Evolutionary conservation across 2,888 invertebrate species (phyloP), one percentile per base, ranked within the genome.

Genomic region (Oscheius sp.): DNA sequence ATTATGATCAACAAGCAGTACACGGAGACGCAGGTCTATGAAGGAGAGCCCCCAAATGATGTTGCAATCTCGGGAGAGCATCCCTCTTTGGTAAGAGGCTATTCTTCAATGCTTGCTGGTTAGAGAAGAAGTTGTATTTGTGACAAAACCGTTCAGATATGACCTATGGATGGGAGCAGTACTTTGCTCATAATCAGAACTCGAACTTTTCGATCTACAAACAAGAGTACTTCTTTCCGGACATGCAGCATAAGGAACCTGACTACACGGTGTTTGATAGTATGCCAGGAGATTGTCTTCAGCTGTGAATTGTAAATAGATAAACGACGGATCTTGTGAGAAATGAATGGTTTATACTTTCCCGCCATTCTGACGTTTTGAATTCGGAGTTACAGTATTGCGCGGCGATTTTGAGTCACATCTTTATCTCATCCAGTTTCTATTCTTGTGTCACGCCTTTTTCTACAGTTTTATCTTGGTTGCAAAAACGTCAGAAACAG

Each of bases 31-130:
- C 68, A 60, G 66, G 75, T 75, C 32, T 77, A 77, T 57, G 77
- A 77, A 53, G 77, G 77, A 57, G 77, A 77, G 68, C 77, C 77
- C 9, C 77, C 74, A 11, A 59, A 33, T 37, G 72, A 68, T 68
- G 29, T 59, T 21, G n/a, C 29, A 53, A 21, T 77, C 11, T 37
- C 71, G 42, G 77, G 75, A 47, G 73, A 35, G n/a, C 74, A 77
- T 72, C 75, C 77, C 21, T 74, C 75, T 10, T 62, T 77, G 10
- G 53, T 77, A 13, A 66, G 74, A 57, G 74, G 74, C 21, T 68
- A 58, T 58, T 66, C 74, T 10, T 53, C 57, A 1, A 42, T 60
- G 51, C 2, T n/a, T 29, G 37, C 57, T n/a, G 21, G 63, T 73
- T 13, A 65, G 63, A 37, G 21, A 21, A 21, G 21, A 4, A 55